Evolutionary conservation across 1,140 invertebrate species (phyloP), one percentile per base, ranked within the genome.

Genomic region (Archivesica marissinica): DNA sequence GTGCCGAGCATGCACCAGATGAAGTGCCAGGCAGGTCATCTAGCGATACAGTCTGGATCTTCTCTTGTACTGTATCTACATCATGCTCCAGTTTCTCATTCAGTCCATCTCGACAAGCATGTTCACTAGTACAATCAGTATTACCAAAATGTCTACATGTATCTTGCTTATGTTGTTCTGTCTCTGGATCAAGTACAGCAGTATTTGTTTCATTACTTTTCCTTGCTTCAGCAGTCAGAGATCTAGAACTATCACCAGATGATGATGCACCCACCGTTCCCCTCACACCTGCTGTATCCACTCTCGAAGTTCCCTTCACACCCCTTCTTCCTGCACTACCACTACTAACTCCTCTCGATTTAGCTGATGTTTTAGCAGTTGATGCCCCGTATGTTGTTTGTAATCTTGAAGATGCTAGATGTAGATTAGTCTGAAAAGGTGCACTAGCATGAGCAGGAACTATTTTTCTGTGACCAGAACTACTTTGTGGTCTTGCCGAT

Each of bases 311-410:
- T 11, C 44, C 20, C 11, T 50, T 50, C 15, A n/a, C 28, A 3
- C 0, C 23, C 72, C 9, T 17, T 35, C 2, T 15, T 33, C 47
- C 47, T 28, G 15, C 66, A n/a, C 39, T 13, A 44, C n/a, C 44
- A 72, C 25, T 56, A 28, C 17, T 50, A 39, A 52, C 74, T 56
- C 35, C 38, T 28, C 54, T 52, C 2, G 50, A 38, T 39, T 59
- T 76, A n/a, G 28, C 23, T 23, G 35, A 47, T 0, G 68, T 75
- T 52, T 72, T 75, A n/a, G 41, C 66, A 20, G 50, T 83, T 33
- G 64, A n/a, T 25, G 82, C 82, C 11, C 74, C 52, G 47, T 85
- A 85, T 25, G 82, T 85, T 11, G 72, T 77, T 47, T 77, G 56
- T 52, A 77, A 41, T 33, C n/a, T 68, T 33, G 74, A 25, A 38